Conservation (phyloP, 2,797 vertebrate genomes). For the Myoxocephalus aenaeus region DNA sequence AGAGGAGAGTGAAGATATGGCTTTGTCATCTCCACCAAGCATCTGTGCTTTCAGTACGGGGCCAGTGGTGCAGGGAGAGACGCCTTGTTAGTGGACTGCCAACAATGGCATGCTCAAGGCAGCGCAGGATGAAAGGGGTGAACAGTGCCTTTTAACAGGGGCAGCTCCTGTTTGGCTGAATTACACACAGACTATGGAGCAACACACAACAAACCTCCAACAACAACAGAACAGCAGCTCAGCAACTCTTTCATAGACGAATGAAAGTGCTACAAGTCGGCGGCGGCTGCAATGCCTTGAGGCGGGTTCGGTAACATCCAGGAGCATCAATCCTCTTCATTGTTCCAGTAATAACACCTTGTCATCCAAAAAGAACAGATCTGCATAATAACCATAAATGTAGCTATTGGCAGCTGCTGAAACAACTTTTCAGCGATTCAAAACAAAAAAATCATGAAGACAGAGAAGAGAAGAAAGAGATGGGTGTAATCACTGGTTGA, state of each 20-base stretch:
- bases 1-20: neutral
- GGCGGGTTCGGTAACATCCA: conserved; percentile 29
- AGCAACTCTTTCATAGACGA: conserved; percentile 38
- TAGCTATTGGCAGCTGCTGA: conserved; percentile 12
- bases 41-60: conserved; percentile 1
- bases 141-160: neutral
- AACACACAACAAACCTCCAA: neutral
- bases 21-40: neutral
- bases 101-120: neutral
- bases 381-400: conserved; percentile 30
- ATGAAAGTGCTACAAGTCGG: conserved; percentile 32
- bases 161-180: conserved; percentile 3
- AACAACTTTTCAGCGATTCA: conserved; percentile 28
- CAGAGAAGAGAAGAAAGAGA: conserved; percentile 21
- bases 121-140: neutral
- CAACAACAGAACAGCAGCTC: conserved; percentile 17
- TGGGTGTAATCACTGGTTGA: neutral
- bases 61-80: neutral
- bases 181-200: neutral
- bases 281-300: conserved; percentile 11
- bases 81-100: neutral
- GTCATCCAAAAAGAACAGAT: conserved; percentile 49
- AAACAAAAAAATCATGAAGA: conserved; percentile 5
- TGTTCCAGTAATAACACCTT: conserved; percentile 41
- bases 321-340: conserved; percentile 22